phyloP scores from a whole-genome alignment of 64 coral and sea anemone genomes.

The Dendrophyllia cribrosa region DNA sequence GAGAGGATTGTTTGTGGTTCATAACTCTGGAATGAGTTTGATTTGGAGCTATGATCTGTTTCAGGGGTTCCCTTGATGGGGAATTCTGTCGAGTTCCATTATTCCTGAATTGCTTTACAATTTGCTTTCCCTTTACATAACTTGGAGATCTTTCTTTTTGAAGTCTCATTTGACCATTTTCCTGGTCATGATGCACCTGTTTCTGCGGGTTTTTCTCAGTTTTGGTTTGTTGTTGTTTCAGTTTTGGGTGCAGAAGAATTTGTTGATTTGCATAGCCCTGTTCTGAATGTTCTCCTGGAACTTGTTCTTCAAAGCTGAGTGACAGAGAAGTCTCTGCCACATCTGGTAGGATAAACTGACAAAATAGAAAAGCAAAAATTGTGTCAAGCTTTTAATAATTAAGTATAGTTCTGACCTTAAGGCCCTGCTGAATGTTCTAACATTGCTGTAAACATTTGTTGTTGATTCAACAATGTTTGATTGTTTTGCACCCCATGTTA shows the following conservation, averaged over 20 bases:
- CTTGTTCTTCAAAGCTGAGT: constrained; percentile 73
- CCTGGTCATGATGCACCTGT: constrained; percentile 34
- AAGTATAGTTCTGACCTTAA: no score
- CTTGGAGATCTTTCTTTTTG: background rate
- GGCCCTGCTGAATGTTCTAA: no score
- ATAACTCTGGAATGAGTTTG: background rate
- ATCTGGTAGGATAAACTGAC: constrained; percentile 21
- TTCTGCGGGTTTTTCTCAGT: background rate
- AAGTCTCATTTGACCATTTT: background rate
- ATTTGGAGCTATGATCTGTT: constrained; percentile 31
- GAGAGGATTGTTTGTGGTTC: background rate
- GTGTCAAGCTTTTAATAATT: background rate
- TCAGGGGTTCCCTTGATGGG: constrained; percentile 60
- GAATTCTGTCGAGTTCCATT: background rate
- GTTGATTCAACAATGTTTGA: no score
- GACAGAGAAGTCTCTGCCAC: constrained; percentile 63
- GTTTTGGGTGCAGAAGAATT: constrained; percentile 34
- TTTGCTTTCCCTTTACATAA: background rate
- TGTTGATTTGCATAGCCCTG: constrained; percentile 7
- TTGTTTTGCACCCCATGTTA: no score
- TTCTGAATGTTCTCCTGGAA: background rate
- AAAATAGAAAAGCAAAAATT: background rate
- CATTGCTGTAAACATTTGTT: no score
- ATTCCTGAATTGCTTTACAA: background rate
- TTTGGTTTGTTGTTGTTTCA: background rate